Conservation (phyloP, 2,888 invertebrate species). For the Cephus pygmeus region DNA sequence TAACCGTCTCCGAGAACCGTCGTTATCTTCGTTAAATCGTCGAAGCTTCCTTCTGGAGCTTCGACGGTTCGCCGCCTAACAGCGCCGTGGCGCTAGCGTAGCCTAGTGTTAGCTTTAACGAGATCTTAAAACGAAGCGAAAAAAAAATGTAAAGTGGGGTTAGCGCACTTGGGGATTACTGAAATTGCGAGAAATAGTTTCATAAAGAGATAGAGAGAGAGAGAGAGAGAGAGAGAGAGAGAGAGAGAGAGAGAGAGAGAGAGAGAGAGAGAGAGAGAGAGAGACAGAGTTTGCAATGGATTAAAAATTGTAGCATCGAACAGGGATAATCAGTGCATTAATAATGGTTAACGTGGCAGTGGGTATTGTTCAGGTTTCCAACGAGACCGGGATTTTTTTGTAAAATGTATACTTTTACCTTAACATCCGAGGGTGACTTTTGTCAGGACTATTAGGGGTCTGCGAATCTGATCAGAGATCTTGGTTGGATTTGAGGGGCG, state of each 20-base stretch:
- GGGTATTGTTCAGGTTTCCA: too few species aligned
- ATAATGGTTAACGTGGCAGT: too few species aligned
- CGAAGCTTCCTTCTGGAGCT: not conserved
- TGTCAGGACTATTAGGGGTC: not conserved
- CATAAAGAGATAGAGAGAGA: not conserved
- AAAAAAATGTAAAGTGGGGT: not conserved
- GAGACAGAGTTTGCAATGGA: not conserved
- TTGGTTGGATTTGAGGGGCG: conserved; percentile 6
- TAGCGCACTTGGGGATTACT: not conserved
- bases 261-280: not conserved
- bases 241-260: not conserved
- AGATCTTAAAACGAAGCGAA: not conserved
- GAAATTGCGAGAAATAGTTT: not conserved
- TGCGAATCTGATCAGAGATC: conserved; percentile 3
- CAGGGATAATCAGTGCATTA: too few species aligned
- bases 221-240: not conserved
- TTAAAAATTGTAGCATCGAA: too few species aligned
- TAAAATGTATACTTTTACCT: not conserved
- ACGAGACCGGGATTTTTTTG: too few species aligned
- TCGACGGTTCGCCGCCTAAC: too few species aligned
- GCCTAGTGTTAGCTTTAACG: too few species aligned
- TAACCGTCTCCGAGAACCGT: too few species aligned
- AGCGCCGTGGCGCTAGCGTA: too few species aligned
- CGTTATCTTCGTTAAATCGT: too few species aligned
- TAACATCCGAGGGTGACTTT: not conserved